A percentile compares a stretch with the other conserved stretches of the same genome.
These are phyloP conservation scores for Neria commutata DNA, from an alignment of 2,888 invertebrate genomes.

Conservation along the genomic window DNA sequence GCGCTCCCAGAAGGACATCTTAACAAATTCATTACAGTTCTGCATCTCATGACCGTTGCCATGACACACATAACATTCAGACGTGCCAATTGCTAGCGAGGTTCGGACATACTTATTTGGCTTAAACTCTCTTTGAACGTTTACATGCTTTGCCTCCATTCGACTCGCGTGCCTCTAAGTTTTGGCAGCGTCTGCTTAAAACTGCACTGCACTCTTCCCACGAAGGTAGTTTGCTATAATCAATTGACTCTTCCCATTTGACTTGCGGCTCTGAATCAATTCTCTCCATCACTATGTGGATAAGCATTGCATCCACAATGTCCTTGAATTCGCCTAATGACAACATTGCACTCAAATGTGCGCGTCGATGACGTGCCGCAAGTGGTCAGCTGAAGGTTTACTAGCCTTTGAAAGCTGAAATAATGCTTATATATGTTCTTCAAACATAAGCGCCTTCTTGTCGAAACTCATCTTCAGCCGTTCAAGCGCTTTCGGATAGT, in stretches of 20 bases:
- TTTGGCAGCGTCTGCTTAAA: slow-evolving; percentile 21
- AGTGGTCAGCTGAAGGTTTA: slow-evolving; percentile 20
- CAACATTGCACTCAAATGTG: too few relatives aligned
- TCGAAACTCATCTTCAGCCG: slow-evolving; percentile 25
- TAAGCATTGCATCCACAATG: too few relatives aligned
- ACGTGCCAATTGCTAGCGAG: slow-evolving; percentile 14
- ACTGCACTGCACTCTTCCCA: slow-evolving; percentile 24
- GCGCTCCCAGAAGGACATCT: slow-evolving; percentile 5
- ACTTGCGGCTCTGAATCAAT: too few relatives aligned
- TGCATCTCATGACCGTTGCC: slow-evolving; percentile 5
- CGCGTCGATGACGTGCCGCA: slow-evolving; percentile 25
- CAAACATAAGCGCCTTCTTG: slow-evolving; percentile 30
- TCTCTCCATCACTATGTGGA: too few relatives aligned
- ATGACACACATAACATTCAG: slow-evolving; percentile 8
- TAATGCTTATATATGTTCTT: slow-evolving; percentile 26
- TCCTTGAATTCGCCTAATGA: slow-evolving; percentile 21
- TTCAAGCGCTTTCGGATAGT: slow-evolving; percentile 25
- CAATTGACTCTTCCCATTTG: too few relatives aligned
- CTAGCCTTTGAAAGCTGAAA: too few relatives aligned
- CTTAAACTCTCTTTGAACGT: not conserved
- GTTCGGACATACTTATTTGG: too few relatives aligned
- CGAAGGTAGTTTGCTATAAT: slow-evolving; percentile 18
- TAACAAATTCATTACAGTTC: slow-evolving; percentile 11
- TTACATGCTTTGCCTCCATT: too few relatives aligned
- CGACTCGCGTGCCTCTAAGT: slow-evolving; percentile 26